Evolutionary conservation across 2,797 vertebrate species (phyloP), one percentile per base, ranked within the genome.

Genomic region (Propithecus deckenii): DNA sequence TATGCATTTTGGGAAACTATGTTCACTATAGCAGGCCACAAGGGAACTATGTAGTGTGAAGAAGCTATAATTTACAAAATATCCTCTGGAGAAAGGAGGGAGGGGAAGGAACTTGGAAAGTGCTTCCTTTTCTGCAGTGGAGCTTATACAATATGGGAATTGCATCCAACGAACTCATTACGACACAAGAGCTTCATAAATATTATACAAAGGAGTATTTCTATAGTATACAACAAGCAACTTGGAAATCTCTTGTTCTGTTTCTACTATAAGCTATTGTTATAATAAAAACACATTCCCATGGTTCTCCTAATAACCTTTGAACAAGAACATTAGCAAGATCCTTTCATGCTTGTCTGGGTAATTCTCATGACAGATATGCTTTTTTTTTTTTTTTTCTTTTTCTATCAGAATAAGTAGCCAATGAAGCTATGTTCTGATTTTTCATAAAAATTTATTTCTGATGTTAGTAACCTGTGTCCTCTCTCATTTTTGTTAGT

Each of bases 31-130:
- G 86, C 71, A 94, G 50, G 14, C 75, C 97, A 71, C 86, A 23
- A 48, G 91, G 93, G 94, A 92, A 72, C 89, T 71, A 50, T 78
- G 38, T 38, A 43, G 61, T 86, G 9, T 83, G 22, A 7, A 81
- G 83, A 92, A 63, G 55, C 78, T 75, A 10, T 93, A 84, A 95
- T 95, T 97, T 96, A 92, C 79, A 95, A 98, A 96, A 88, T 93
- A 67, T 35, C 48, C 89, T 93, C 65, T 50, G 41, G 86, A 87
- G 87, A 85, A 95, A 83, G 76, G 7, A 91, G 35, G 5, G 48
- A 92, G 59, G 65, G 32, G 81, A 72, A 23, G 22, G 28, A 87
- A 46, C 22, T 69, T 94, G 48, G 9, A 52, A 84, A 87, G 69
- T 28, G n/a, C 46, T 87, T 94, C 23, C 74, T 89, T 91, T 74